Conservation (phyloP, 2,797 vertebrate genomes). For the Hephaestus fuliginosus region DNA sequence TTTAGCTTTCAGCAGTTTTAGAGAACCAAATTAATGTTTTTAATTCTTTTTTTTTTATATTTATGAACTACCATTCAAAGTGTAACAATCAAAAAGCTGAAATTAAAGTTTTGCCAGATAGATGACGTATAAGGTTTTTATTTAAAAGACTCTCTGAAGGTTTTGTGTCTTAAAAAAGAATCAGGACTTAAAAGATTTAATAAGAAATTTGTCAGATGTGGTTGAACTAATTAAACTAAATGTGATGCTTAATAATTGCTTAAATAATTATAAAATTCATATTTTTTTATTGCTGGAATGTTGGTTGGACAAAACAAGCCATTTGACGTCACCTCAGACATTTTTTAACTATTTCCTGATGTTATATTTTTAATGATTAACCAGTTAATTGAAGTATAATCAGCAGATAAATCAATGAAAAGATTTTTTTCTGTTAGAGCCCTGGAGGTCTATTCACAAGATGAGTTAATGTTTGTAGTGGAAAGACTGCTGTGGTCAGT, state of each 20-base stretch:
- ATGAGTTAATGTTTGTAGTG: slow-evolving; percentile 52
- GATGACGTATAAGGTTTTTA: too few relatives aligned
- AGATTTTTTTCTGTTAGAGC: too few relatives aligned
- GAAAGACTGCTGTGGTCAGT: slow-evolving; percentile 47
- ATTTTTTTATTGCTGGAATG: background rate
- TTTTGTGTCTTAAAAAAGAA: background rate
- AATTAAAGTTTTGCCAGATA: too few relatives aligned
- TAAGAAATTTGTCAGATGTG: background rate
- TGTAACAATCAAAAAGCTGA: too few relatives aligned
- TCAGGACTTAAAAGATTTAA: background rate
- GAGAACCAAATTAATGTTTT: too few relatives aligned
- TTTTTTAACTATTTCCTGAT: background rate
- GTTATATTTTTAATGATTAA: background rate
- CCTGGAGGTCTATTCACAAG: background rate
- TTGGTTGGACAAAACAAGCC: background rate
- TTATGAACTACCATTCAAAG: too few relatives aligned
- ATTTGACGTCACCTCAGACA: background rate
- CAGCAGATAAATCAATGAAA: background rate
- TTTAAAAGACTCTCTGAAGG: too few relatives aligned
- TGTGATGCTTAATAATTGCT: too few relatives aligned
- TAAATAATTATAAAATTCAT: background rate
- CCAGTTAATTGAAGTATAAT: background rate
- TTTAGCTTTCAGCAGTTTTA: too few relatives aligned
- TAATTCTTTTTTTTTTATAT: too few relatives aligned
- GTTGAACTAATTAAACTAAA: background rate